Conservation (phyloP, 2,888 invertebrate genomes). For the Gastracanthus pulcherrimus region DNA sequence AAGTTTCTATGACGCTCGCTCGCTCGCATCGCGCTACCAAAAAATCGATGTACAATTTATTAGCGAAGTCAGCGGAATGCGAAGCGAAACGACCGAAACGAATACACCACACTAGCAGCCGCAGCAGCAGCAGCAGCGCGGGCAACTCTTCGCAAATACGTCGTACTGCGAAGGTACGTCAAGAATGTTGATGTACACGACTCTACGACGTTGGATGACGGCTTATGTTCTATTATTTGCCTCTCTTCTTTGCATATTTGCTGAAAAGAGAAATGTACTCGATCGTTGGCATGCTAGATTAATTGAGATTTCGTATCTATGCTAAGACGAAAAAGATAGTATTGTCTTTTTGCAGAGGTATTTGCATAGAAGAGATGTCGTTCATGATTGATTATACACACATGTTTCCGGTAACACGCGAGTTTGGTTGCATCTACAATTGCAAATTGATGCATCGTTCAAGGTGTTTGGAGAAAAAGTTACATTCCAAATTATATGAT, state of each 20-base stretch:
- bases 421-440: too few species aligned
- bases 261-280: not conserved
- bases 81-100: constrained; percentile 47
- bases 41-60: constrained; percentile 60
- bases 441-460: too few species aligned
- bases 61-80: constrained; percentile 62
- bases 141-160: constrained; percentile 10
- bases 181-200: constrained; percentile 37
- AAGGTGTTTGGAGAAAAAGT: not conserved
- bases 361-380: not conserved
- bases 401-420: too few species aligned
- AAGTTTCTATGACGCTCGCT: constrained; percentile 25
- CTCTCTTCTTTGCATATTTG: not conserved
- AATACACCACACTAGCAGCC: too few species aligned
- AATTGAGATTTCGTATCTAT: constrained; percentile 19
- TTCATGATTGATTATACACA: not conserved
- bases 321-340: not conserved
- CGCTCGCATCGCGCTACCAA: not conserved
- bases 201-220: too few species aligned
- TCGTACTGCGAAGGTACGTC: constrained; percentile 17
- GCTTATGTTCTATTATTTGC: too few species aligned
- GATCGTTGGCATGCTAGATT: not conserved
- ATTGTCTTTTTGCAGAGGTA: not conserved
- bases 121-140: too few species aligned
- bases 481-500: not conserved